Conservation (phyloP, 2,797 vertebrate species). For the Yasuhikotakia modesta region DNA sequence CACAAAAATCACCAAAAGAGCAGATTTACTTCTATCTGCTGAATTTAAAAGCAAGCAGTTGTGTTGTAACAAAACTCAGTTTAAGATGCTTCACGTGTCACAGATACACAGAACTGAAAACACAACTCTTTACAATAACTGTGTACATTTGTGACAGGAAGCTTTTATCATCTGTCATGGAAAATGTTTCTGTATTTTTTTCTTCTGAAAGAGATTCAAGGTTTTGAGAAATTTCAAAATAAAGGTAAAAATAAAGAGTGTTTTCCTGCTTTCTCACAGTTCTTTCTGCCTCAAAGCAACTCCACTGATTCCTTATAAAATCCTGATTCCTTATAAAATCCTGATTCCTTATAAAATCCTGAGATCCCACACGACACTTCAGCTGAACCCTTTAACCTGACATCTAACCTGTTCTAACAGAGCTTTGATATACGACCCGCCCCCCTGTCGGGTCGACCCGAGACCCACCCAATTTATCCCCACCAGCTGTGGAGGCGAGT, state of each 20-base stretch:
- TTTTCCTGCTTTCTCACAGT: conserved; percentile 31
- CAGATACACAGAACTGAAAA: no score
- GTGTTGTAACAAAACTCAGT: conserved; percentile 10
- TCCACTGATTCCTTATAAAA: conserved; percentile 38
- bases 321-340: conserved; percentile 37
- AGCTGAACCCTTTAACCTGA: neutral
- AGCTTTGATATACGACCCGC: conserved; percentile 21
- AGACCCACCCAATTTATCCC: no score
- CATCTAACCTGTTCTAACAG: neutral
- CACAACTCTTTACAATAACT: no score
- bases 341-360: conserved; percentile 34
- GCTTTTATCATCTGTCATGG: conserved; percentile 26
- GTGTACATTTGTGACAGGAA: no score
- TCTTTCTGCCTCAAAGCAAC: conserved; percentile 41
- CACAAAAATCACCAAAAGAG: neutral
- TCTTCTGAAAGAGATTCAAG: conserved; percentile 44
- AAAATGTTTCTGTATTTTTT: conserved; percentile 32
- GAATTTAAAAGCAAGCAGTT: neutral
- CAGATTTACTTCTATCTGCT: neutral
- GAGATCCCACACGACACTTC: neutral
- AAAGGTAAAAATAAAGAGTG: conserved; percentile 44
- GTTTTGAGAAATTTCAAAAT: conserved; percentile 50
- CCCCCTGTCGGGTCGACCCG: no score
- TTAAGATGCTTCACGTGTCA: no score
- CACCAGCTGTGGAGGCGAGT: neutral